Percentiles rank a stretch among this genome's conserved stretches.
These are phyloP conservation scores for Panopea generosa DNA, from an alignment of 2,888 invertebrate genomes.

Conservation along the genomic window DNA sequence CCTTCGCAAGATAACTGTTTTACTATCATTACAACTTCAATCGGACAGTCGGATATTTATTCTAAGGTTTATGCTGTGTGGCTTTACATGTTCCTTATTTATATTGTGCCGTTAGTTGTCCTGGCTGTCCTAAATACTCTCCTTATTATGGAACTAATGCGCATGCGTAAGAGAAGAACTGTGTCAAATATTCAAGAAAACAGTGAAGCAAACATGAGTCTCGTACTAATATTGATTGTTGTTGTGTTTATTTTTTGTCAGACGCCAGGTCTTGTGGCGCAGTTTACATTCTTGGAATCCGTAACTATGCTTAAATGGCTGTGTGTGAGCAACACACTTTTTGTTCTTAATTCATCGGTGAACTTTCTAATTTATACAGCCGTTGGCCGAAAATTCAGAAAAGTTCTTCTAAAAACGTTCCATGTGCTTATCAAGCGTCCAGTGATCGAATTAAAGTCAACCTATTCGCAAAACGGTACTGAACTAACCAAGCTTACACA, in stretches of 20 bases:
- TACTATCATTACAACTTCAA: constrained; percentile 65
- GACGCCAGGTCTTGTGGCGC: constrained; percentile 79
- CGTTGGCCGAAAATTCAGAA: constrained; percentile 80
- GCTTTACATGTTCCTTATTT: constrained; percentile 76
- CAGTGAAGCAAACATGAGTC: constrained; percentile 80
- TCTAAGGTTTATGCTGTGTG: constrained; percentile 71
- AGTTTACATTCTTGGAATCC: constrained; percentile 74
- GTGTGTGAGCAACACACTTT: constrained; percentile 79
- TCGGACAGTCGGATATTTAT: constrained; percentile 71
- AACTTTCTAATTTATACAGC: constrained; percentile 83
- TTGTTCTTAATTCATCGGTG: constrained; percentile 81
- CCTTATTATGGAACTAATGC: constrained; percentile 78
- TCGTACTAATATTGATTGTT: constrained; percentile 81
- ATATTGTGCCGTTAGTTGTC: constrained; percentile 73
- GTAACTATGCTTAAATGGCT: constrained; percentile 74
- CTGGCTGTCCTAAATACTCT: constrained; percentile 76
- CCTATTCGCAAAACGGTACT: constrained; percentile 49
- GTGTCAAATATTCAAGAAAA: constrained; percentile 78
- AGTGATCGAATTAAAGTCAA: constrained; percentile 49
- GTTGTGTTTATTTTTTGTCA: constrained; percentile 83
- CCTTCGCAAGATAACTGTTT: constrained; percentile 46
- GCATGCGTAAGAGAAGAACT: constrained; percentile 74
- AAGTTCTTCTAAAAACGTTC: constrained; percentile 75
- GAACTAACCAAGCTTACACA: constrained; percentile 48
- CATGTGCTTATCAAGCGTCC: constrained; percentile 58